Evolutionary conservation across 2,113 vertebrate species (phyloP).

Genomic region (Lophotis ruficrista): DNA sequence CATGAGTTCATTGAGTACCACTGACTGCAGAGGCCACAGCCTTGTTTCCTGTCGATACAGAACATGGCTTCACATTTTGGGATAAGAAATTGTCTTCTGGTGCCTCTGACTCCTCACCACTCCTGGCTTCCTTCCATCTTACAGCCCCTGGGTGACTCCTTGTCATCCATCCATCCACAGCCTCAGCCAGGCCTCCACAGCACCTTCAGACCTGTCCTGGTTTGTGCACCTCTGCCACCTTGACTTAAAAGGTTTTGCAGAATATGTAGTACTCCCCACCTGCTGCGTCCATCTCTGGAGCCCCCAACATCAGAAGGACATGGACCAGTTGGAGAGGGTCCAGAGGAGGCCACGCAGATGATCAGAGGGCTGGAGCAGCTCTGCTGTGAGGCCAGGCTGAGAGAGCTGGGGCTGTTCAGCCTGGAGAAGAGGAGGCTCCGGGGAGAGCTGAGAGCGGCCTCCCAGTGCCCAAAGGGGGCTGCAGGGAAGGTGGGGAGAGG

Average conservation of each 20-base stretch:
- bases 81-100: background rate
- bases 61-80: background rate
- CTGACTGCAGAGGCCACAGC: background rate
- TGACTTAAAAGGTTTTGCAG: background rate
- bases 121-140: background rate
- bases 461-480: no score
- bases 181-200: background rate
- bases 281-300: no score
- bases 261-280: no score
- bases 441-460: no score
- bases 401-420: no score
- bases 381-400: no score
- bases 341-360: no score
- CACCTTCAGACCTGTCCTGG: background rate
- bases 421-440: no score
- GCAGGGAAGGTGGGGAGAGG: no score
- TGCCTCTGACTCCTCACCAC: background rate
- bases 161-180: background rate
- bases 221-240: background rate
- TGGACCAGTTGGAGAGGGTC: no score
- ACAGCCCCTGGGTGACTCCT: background rate
- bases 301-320: no score
- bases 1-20: accelerated
- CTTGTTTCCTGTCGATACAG: background rate
- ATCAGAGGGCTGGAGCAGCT: no score